Conservation (phyloP, 2,888 invertebrate genomes). For the Nemotelus nigrinus region DNA sequence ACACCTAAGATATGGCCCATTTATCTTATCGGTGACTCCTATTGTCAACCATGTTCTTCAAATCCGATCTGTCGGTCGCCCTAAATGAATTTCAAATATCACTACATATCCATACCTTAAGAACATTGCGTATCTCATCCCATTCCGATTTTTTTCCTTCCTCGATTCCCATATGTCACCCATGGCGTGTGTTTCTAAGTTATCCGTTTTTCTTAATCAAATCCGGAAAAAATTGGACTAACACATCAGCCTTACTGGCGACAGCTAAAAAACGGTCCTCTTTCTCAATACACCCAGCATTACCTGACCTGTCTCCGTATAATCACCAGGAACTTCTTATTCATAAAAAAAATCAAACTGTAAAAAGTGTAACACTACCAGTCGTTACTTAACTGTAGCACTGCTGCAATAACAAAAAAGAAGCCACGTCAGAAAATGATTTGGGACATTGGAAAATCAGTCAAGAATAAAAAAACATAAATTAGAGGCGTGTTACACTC, state of each 20-base stretch:
- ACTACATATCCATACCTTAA: background rate
- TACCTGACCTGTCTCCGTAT: background rate
- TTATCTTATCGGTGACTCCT: slow-evolving; percentile 24
- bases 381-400: background rate
- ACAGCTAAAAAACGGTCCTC: slow-evolving; percentile 35
- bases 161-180: slow-evolving; percentile 46
- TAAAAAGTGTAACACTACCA: slow-evolving; percentile 27
- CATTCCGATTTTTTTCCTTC: slow-evolving; percentile 25
- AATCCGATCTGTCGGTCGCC: background rate
- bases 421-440: background rate
- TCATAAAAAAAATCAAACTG: slow-evolving; percentile 21
- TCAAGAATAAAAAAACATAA: slow-evolving; percentile 47
- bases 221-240: slow-evolving; percentile 35
- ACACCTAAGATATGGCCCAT: slow-evolving; percentile 46
- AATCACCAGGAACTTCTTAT: slow-evolving; percentile 11
- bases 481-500: slow-evolving; percentile 52
- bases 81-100: slow-evolving; percentile 48
- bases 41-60: slow-evolving; percentile 11
- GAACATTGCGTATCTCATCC: background rate
- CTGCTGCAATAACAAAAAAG: too few relatives aligned
- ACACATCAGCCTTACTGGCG: slow-evolving; percentile 37
- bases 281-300: slow-evolving; percentile 1
- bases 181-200: background rate
- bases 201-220: slow-evolving; percentile 9
- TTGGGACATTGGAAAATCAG: slow-evolving; percentile 36